phyloP scores from a whole-genome alignment of 2,113 vertebrate genomes.

The Xiphias gladius region DNA sequence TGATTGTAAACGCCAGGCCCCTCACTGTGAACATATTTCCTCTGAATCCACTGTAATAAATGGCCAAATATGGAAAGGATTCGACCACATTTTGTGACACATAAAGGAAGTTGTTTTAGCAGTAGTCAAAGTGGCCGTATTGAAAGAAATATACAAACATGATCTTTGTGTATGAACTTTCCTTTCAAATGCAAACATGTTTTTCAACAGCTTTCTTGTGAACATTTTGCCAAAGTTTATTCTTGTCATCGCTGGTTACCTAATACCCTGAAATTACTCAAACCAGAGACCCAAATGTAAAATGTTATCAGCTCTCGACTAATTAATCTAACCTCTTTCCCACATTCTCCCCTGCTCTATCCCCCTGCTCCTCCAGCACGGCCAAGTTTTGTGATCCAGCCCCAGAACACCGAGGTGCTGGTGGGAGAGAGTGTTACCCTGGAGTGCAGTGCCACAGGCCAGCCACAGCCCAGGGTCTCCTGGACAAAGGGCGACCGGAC shows the following conservation, averaged over 20 bases:
- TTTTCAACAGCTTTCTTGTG: neutral
- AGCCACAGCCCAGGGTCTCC: slow-evolving; percentile 91
- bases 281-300: neutral
- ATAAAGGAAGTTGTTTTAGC: slow-evolving; percentile 16
- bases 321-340: slow-evolving; percentile 16
- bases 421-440: slow-evolving; percentile 96
- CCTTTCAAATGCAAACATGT: neutral
- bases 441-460: slow-evolving; percentile 96
- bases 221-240: no score
- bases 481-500: slow-evolving; percentile 94
- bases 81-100: neutral
- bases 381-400: slow-evolving; percentile 97
- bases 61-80: slow-evolving; percentile 58
- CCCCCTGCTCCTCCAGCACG: slow-evolving; percentile 83
- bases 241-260: neutral
- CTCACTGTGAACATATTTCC: slow-evolving; percentile 57
- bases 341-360: neutral
- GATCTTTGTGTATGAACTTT: neutral
- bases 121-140: neutral
- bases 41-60: slow-evolving; percentile 49
- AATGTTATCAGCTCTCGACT: neutral
- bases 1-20: slow-evolving; percentile 52
- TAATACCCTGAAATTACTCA: neutral
- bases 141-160: slow-evolving; percentile 16
- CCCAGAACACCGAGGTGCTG: slow-evolving; percentile 97